A percentile compares a stretch with the other conserved stretches of the same genome.
phyloP scores from a whole-genome alignment of 35 echinoderm and acorn worm genomes.

The Diadema setosum region DNA sequence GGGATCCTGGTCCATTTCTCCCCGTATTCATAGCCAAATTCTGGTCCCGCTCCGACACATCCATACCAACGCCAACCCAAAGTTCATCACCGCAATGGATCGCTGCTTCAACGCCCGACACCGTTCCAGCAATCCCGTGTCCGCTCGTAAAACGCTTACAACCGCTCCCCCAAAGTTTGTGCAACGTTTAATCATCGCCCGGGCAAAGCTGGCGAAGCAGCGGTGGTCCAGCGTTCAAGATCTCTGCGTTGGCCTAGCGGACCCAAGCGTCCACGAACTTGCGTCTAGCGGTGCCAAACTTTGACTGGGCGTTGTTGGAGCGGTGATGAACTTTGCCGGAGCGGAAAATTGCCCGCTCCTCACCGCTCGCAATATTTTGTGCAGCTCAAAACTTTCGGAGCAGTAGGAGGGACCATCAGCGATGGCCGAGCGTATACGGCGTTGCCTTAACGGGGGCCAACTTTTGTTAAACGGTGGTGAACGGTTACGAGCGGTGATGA shows the following conservation, averaged over 20 bases:
- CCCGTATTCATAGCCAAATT: too few species aligned
- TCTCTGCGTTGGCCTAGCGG: not conserved
- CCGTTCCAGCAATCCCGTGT: constrained; percentile 4
- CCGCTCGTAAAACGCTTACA: not conserved
- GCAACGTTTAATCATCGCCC: not conserved
- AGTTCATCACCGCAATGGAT: constrained; percentile 1
- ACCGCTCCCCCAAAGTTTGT: not conserved
- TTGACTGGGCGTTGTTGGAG: constrained; percentile 1
- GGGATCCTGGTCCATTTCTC: too few species aligned
- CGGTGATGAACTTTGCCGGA: not conserved
- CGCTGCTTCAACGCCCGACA: not conserved
- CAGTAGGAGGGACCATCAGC: not conserved
- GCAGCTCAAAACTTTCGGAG: constrained; percentile 1
- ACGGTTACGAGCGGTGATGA: not conserved
- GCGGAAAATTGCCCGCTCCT: not conserved
- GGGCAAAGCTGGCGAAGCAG: not conserved
- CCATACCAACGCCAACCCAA: not conserved
- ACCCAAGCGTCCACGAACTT: not conserved
- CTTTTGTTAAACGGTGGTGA: not conserved
- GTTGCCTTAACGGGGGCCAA: not conserved
- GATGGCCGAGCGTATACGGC: not conserved
- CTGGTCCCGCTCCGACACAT: constrained; percentile 1
- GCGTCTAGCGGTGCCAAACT: constrained; percentile 4
- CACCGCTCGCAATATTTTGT: constrained; percentile 1
- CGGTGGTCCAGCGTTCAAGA: not conserved